Conservation (phyloP, 2,113 vertebrate genomes). For the Nycticorax nycticorax region DNA sequence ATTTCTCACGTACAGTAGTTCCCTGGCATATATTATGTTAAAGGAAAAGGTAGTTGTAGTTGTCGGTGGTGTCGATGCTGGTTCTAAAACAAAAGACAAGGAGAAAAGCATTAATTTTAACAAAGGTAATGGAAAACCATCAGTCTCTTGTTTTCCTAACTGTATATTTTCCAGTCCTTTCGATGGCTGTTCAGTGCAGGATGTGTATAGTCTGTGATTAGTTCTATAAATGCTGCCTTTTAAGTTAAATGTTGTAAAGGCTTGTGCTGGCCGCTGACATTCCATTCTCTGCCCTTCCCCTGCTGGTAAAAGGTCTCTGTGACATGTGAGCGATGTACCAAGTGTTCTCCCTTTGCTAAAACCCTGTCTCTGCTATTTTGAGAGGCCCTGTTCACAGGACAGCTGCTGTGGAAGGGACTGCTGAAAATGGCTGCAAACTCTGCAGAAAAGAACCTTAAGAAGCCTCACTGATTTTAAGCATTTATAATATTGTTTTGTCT, state of each 20-base stretch:
- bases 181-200: slow-evolving; percentile 74
- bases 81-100: slow-evolving; percentile 28
- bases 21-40: slow-evolving; percentile 45
- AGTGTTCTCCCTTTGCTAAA: slow-evolving; percentile 31
- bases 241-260: slow-evolving; percentile 84
- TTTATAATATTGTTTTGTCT: slow-evolving; percentile 75
- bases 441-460: slow-evolving; percentile 41
- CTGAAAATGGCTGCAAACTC: slow-evolving; percentile 4
- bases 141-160: slow-evolving; percentile 67
- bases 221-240: slow-evolving; percentile 76
- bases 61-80: slow-evolving; percentile 46
- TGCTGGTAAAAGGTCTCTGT: slow-evolving; percentile 48
- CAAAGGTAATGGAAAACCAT: slow-evolving; percentile 30
- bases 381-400: slow-evolving; percentile 52
- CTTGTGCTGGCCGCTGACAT: slow-evolving; percentile 86
- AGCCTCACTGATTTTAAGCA: slow-evolving; percentile 63
- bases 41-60: slow-evolving; percentile 56
- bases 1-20: slow-evolving; percentile 57
- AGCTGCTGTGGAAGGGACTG: slow-evolving; percentile 46
- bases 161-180: slow-evolving; percentile 71
- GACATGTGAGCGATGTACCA: slow-evolving; percentile 45
- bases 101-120: slow-evolving; percentile 60
- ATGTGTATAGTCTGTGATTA: slow-evolving; percentile 83
- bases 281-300: slow-evolving; percentile 34
- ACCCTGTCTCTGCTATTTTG: slow-evolving; percentile 54